phyloP scores from a whole-genome alignment of 2,888 invertebrate species.

The Scaptodrosophila latifasciaeformis region DNA sequence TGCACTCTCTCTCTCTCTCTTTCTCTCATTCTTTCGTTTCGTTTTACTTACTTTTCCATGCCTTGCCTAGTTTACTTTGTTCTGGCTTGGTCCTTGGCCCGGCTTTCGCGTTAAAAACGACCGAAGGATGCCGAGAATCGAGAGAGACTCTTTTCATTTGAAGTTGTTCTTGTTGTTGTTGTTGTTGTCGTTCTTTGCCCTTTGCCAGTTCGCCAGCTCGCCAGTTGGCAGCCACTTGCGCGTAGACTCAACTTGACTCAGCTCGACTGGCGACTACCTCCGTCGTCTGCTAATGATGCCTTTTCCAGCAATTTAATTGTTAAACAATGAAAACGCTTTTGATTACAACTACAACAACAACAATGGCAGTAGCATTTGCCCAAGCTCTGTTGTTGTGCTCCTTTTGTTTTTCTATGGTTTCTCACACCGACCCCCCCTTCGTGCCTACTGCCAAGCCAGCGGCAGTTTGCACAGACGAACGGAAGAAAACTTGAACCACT shows the following conservation, averaged over 20 bases:
- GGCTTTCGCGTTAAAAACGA: background rate
- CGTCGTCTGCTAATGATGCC: constrained; percentile 62
- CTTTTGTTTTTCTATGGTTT: constrained; percentile 24
- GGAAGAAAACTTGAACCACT: background rate
- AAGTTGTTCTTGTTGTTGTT: background rate
- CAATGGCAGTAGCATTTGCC: background rate
- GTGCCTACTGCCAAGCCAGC: background rate
- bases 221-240: constrained; percentile 23
- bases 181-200: background rate
- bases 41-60: constrained; percentile 20
- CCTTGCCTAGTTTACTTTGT: constrained; percentile 1
- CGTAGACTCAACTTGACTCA: constrained; percentile 40
- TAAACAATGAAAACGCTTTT: constrained; percentile 68
- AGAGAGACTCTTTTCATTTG: background rate
- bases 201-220: background rate
- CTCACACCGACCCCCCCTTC: background rate
- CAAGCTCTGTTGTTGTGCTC: constrained; percentile 1
- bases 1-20: too few relatives aligned
- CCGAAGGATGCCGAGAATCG: background rate
- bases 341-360: constrained; percentile 62
- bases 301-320: constrained; percentile 69
- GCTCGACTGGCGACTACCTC: background rate
- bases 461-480: constrained; percentile 5
- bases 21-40: constrained; percentile 56
- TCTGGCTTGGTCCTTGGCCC: background rate